These are phyloP conservation scores for Bufo bufo DNA, from an alignment of 2,113 vertebrate species.

Conservation along the genomic window DNA sequence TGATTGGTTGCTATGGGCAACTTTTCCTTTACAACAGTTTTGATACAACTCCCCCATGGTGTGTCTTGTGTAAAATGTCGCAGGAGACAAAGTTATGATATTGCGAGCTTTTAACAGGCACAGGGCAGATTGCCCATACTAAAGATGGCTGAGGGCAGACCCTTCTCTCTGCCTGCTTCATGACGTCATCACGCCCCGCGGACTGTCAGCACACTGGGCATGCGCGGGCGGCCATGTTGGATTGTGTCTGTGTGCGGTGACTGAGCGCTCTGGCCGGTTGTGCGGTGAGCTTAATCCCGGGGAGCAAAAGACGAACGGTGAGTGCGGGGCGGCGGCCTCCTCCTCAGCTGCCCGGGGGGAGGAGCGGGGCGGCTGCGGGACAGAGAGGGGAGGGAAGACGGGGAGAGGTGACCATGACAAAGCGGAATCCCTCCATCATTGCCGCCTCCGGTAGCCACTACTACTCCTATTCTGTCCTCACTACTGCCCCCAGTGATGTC, in stretches of 20 bases:
- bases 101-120: no score
- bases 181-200: not conserved
- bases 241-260: constrained; percentile 14
- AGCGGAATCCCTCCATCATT: not conserved
- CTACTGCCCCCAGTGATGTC: no score
- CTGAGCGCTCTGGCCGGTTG: constrained; percentile 16
- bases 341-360: not conserved
- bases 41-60: no score
- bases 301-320: not conserved
- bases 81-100: no score
- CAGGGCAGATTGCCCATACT: not conserved
- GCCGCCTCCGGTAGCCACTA: not conserved
- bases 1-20: no score
- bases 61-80: no score
- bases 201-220: constrained; percentile 7
- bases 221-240: constrained; percentile 45
- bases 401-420: not conserved
- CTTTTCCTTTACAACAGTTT: no score
- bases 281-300: not conserved
- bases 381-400: not conserved
- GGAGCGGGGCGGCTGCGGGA: not conserved
- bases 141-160: not conserved
- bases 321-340: not conserved
- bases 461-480: not conserved
- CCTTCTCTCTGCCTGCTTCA: not conserved